Base-by-base conservation (phyloP, 2,888 invertebrate genomes). In the Invenusta paracnida region DNA sequence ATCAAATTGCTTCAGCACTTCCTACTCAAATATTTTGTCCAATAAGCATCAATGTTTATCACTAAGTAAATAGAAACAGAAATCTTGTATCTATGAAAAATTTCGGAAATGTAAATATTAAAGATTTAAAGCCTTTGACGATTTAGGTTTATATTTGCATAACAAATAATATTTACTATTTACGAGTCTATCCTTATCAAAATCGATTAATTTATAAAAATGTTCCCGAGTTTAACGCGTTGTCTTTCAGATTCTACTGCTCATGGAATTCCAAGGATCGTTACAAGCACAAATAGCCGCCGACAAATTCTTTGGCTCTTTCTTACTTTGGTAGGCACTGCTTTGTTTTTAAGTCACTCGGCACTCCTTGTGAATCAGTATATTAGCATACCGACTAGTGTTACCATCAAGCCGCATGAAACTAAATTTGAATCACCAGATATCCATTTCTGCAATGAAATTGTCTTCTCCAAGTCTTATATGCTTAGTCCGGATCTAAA, bases 401-500 rank as follows among this genome's bases (percentile, higher is more conserved):
- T 73, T 5, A n/a, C 73, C 2, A 73, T 73, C 5, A 73, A 25
- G 23, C 17, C 25, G 2, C 5, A 73, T 25, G 25, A 2, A 13
- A 25, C 23, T 23, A n/a, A 5, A 13, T 73, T 73, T 23, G 23
- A 73, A 23, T 2, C 27, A 13, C 73, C 73, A 2, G 73, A 73
- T 23, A 73, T 73, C 2, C 73, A 73, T 25, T 73, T 73, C 23
- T 73, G 73, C 73, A 73, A 73, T 73, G 73, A 73, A n/a, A 73
- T 73, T 5, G 23, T 73, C 2, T 73, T 73, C 73, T 73, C 73
- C 17, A 23, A 73, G 5, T 73, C 73, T 13, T 73, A n/a, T 25
- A 73, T 73, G 27, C 11, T 73, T 73, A 23, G 23, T 2, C 11
- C 11, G 2, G 73, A 5, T 73, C 2, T 23, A 5, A 23, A 73